Base-by-base conservation (phyloP, 2,888 invertebrate species). In the Netelia inedita region DNA sequence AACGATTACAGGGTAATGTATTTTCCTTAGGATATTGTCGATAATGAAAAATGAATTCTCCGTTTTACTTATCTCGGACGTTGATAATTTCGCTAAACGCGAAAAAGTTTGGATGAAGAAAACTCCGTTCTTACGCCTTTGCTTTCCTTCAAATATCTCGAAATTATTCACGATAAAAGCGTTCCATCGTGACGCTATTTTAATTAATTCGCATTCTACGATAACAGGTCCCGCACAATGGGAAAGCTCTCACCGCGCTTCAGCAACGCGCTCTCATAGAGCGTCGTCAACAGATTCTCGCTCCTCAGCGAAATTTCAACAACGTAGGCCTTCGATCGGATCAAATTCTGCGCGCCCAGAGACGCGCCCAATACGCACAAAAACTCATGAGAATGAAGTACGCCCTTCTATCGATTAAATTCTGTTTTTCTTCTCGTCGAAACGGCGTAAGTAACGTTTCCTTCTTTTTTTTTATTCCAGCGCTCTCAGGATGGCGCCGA, bases 361-460 rank as follows among this genome's bases (percentile, higher is more conserved):
- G 93, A 85, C 90, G 92, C 28, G 90, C 92, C 10, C 93, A 92
- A 69, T 93, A 92, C 50, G 92, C 92, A 73, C 93, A 93, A 66
- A 93, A 93, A 89, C 80, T 93, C 8, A 89, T 93, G 89, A 91
- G 93, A 88, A 89, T 93, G 82, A 93, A 92, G 93, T 93, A 93
- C 79, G 87, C 68, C 8, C 19, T 50, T 10, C 73, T 53, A 10
- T 41, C 10, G 46, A 28, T 14, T 11, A 21, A 63, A 53, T 53
- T 14, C n/a, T 73, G 8, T 1, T 78, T 80, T 75, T 57, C 1
- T 35, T 35, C 1, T 35, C 6, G 35, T 0, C 8, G 6, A 8
- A 35, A 1, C 35, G 6, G 6, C 6, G 35, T 3, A 35, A 35
- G 6, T 35, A 35, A 35, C n/a, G n/a, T n/a, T n/a, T n/a, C n/a